Evolutionary conservation across 2,888 invertebrate species (phyloP), one percentile per base, ranked within the genome.

Genomic region (Furcula furcula): DNA sequence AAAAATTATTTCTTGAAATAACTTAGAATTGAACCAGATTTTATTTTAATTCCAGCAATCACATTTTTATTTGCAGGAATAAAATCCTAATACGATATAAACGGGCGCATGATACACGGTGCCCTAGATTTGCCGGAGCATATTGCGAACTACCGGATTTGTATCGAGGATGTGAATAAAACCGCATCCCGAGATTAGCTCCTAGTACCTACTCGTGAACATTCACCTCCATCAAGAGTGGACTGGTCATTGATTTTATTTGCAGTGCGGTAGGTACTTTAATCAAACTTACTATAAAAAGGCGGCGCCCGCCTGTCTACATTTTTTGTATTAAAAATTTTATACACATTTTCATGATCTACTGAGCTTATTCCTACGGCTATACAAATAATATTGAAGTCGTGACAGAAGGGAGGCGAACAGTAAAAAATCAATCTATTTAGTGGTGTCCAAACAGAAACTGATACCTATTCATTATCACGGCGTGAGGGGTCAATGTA

Each of bases 111-210:
- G 39, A 40, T 50, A 37, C 34, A 18, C 18, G 10, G 45, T 38
- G 55, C 29, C 46, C 55, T 39, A 43, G 39, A 39, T 55, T 34
- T 31, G 12, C 26, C 29, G 36, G 34, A 50, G 43, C 46, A 53
- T 40, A 46, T 55, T 56, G 37, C 46, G 34, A 46, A 48, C 33
- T 39, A 46, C 34, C 40, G 57, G 57, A 28, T 18, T 28, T 18
- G 28, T 18, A 28, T 11, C 1, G 10, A 28, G 28, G 18, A 55
- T 47, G 57, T 47, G 53, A 56, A 54, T 57, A 47, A 47, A 56
- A 56, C 57, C 57, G 43, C 55, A 57, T 55, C 57, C 54, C 50
- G 50, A 49, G 57, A 55, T 56, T 56, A 53, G 41, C 27, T 37
- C 36, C 10, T 28, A 26, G 35, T 26, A 28, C 18, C 28, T 10